Percentiles rank a stretch among this genome's conserved stretches.
Evolutionary conservation across 2,797 vertebrate species (phyloP).

Genomic region (Ibycter americanus): DNA sequence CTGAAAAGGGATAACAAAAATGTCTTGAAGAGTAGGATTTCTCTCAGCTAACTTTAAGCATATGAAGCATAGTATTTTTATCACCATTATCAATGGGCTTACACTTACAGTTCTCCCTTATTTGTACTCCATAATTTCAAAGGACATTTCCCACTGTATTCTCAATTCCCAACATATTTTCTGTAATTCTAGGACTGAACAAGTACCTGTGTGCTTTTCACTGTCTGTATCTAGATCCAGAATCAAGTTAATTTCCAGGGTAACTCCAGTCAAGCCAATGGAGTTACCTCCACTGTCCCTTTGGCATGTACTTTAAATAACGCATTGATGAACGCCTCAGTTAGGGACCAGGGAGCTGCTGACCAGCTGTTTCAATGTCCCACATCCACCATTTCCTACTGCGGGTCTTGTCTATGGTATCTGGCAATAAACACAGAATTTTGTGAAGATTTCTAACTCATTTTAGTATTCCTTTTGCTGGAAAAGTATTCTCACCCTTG

Average conservation of each 20-base stretch:
- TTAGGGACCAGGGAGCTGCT: background rate
- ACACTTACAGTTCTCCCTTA: background rate
- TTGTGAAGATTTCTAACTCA: background rate
- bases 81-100: background rate
- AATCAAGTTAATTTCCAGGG: background rate
- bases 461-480: background rate
- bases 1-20: background rate
- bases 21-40: background rate
- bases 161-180: background rate
- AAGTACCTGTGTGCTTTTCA: background rate
- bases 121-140: background rate
- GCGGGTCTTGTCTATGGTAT: background rate
- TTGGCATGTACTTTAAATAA: background rate
- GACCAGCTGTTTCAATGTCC: background rate
- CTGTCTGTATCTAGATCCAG: background rate
- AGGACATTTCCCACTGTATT: background rate
- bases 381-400: background rate
- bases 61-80: background rate
- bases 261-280: background rate
- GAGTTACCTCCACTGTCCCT: background rate
- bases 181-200: background rate
- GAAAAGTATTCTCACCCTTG: constrained; percentile 86
- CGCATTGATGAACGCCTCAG: background rate
- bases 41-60: background rate
- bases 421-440: background rate